Percentiles rank a stretch among this genome's conserved stretches.
Conservation (phyloP, 2,113 vertebrate genomes). For the Grus americana region DNA sequence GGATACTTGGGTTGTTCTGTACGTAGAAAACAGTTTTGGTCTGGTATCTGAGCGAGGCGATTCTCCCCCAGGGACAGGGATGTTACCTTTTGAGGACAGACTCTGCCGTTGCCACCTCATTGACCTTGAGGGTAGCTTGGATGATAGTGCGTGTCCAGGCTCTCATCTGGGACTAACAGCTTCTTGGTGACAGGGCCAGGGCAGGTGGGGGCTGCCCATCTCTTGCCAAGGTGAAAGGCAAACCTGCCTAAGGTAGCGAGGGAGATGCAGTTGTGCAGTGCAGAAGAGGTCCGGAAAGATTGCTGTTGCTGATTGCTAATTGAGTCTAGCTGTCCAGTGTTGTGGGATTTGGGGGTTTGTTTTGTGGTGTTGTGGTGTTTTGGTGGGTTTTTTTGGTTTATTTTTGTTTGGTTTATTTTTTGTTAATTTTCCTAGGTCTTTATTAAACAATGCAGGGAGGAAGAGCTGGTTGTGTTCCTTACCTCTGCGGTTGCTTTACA, state of each 20-base stretch:
- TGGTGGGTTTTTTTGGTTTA: not conserved
- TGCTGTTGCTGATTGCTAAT: not conserved
- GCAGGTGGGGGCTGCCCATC: not conserved
- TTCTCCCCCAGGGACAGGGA: not conserved
- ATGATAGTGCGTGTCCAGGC: not conserved
- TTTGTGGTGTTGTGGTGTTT: not conserved
- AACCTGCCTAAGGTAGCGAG: not conserved
- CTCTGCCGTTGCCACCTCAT: not conserved
- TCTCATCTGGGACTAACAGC: not conserved
- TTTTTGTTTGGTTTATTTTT: not conserved
- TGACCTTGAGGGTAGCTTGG: not conserved
- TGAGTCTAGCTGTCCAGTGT: not conserved
- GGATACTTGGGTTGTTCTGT: not conserved
- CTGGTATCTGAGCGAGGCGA: not conserved
- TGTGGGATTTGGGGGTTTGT: not conserved
- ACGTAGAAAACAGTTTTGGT: not conserved
- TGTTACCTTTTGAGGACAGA: not conserved
- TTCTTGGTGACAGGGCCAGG: not conserved
- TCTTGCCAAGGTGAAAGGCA: not conserved
- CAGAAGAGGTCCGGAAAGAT: not conserved
- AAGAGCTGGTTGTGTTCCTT: not conserved
- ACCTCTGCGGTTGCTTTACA: not conserved
- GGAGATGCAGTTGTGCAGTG: not conserved
- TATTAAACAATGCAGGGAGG: accelerated
- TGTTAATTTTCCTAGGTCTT: not conserved